Percentiles rank a stretch among this genome's conserved stretches.
Conservation (phyloP, 2,113 vertebrate genomes). For the Falco punctatus region DNA sequence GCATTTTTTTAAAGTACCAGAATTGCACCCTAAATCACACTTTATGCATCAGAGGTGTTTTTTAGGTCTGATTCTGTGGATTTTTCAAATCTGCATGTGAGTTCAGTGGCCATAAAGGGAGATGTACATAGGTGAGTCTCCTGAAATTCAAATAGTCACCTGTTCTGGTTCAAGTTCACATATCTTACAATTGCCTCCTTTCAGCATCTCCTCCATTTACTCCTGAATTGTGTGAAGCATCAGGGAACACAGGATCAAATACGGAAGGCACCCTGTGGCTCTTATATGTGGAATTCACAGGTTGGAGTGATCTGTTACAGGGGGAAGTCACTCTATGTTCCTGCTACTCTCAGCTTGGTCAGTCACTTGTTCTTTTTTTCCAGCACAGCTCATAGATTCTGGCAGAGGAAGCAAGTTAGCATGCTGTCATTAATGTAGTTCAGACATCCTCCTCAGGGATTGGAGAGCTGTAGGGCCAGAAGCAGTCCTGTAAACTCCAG, state of each 20-base stretch:
- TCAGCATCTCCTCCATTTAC: not conserved
- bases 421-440: not conserved
- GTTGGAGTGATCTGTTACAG: not conserved
- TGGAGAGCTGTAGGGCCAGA: not conserved
- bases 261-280: not conserved
- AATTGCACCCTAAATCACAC: not conserved
- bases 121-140: rapidly evolving
- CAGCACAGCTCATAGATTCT: not conserved
- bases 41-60: not conserved
- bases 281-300: not conserved
- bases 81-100: not conserved
- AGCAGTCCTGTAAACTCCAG: not conserved
- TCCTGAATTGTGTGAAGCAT: not conserved
- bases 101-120: not conserved
- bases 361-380: not conserved
- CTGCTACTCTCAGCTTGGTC: not conserved
- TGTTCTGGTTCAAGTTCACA: not conserved
- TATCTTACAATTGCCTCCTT: not conserved
- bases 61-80: not conserved
- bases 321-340: not conserved
- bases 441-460: not conserved
- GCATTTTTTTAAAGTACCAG: not conserved
- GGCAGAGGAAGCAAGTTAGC: not conserved
- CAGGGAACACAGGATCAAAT: not conserved
- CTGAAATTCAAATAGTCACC: not conserved